Evolutionary conservation across 2,888 invertebrate species (phyloP), one percentile per base, ranked within the genome.

Genomic region (Catocala sponsa): DNA sequence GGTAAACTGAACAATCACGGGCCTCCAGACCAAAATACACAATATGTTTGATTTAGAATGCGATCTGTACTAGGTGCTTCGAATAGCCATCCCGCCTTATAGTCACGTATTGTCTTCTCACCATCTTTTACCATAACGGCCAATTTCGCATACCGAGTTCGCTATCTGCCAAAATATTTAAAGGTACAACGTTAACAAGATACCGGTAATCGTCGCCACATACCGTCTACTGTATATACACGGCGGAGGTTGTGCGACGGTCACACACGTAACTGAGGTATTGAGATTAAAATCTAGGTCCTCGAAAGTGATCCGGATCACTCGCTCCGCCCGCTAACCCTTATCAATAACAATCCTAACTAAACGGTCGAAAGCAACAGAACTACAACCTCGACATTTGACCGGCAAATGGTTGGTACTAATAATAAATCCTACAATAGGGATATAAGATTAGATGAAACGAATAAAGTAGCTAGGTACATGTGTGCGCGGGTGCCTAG

Each of bases 391-490:
- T 76, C 59, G 57, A 68, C 71, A 65, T 68, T 74, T 60, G 77
- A 75, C 70, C 63, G 63, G 68, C 63, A 73, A 76, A 76, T 56
- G 59, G 60, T 63, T 58, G 63, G 57, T 71, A 48, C 38, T 54
- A 52, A 53, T 15, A 49, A 53, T 62, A 62, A 15, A 2, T 43
- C 48, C 32, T 53, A 59, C 43, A 53, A 41, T 49, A 54, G 6
- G 33, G 15, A 48, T 52, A 57, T 47, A 51, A 53, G 7, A 47
- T 47, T 25, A 47, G 25, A 7, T 25, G 12, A 47, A 47, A 47
- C 47, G 25, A 47, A 47, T 10, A 42, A 10, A 42, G 11, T 42
- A 42, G 35, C 7, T 35, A 35, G 35, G 35, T 35, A 35, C 35
- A 35, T 15, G 15, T 15, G 15, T 15, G 35, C 35, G 35, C 35